Conservation (phyloP, 2,888 invertebrate species). For the Drosophila testacea region DNA sequence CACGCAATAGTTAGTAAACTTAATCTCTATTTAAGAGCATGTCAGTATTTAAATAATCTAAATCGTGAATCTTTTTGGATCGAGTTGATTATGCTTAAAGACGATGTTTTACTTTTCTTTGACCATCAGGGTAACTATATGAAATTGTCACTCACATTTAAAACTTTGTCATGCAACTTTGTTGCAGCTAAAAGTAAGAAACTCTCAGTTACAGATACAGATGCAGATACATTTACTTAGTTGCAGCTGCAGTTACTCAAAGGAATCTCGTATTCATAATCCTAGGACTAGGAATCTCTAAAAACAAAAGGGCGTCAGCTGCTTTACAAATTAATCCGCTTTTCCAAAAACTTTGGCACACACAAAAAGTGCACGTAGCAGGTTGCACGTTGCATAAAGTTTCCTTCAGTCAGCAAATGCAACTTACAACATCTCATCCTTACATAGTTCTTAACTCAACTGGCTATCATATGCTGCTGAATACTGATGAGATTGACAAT, state of each 20-base stretch:
- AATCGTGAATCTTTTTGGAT: no score
- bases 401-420: slow-evolving; percentile 20
- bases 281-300: slow-evolving; percentile 40
- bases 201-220: slow-evolving; percentile 11
- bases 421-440: slow-evolving; percentile 10
- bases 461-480: slow-evolving; percentile 27
- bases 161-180: slow-evolving; percentile 28
- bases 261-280: slow-evolving; percentile 61
- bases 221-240: neutral
- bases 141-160: slow-evolving; percentile 8
- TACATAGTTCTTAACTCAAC: slow-evolving; percentile 27
- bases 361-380: slow-evolving; percentile 49
- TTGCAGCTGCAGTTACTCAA: slow-evolving; percentile 6
- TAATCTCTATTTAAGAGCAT: no score
- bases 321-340: slow-evolving; percentile 72
- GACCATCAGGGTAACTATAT: neutral
- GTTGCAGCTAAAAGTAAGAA: slow-evolving; percentile 11
- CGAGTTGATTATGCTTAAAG: no score
- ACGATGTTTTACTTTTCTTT: no score
- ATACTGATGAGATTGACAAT: slow-evolving; percentile 31
- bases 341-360: slow-evolving; percentile 51
- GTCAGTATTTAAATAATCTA: no score
- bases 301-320: slow-evolving; percentile 44
- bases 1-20: no score
- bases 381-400: slow-evolving; percentile 46